Base-by-base conservation (phyloP, 2,113 vertebrate genomes). In the Artemisiospiza belli region DNA sequence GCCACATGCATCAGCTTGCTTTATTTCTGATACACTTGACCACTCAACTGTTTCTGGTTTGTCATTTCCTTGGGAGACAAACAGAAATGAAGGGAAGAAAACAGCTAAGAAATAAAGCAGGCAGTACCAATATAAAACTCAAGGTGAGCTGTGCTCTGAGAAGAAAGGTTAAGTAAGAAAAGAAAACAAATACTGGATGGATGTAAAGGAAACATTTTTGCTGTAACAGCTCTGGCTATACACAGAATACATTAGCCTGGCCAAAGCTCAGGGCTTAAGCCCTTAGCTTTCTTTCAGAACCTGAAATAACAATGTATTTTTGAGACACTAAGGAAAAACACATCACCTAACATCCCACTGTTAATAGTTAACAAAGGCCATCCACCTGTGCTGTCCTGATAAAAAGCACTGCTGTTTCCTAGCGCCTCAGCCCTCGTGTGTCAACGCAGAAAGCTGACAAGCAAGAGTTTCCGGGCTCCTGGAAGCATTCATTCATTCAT, bases 41-140 rank as follows among this genome's bases (percentile, higher is more conserved):
- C 63, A 84, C 77, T 93, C 93, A 91, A 77, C 79, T 91, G 85
- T 90, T 83, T 91, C 72, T n/a, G 75, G 68, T 77, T 93, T 96
- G 93, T 91, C 82, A 92, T 76, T 94, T 96, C 44, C 72, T 90
- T 90, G 46, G 64, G n/a, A 82, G 37, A 55, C 15, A 76, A 92
- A 64, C 15, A 84, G 66, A 74, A 88, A 47, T 15, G 30, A 81
- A 85, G 33, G 35, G 27, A 77, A 78, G 27, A 58, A 89, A 91
- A 73, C 23, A 70, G 41, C 5, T 54, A 21, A 90, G 19, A 63
- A 85, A 83, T 54, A 87, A 83, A 92, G 30, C n/a, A 86, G 47
- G 72, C 19, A 68, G 31, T 13, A 75, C 57, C 37, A 69, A 27
- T 62, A 63, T 8, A 59, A 93, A 92, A 87, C 64, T 11, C 5